A percentile compares a stretch with the other conserved stretches of the same genome.
phyloP scores from a whole-genome alignment of 2,113 vertebrate genomes.

The Neotragus moschatus region DNA sequence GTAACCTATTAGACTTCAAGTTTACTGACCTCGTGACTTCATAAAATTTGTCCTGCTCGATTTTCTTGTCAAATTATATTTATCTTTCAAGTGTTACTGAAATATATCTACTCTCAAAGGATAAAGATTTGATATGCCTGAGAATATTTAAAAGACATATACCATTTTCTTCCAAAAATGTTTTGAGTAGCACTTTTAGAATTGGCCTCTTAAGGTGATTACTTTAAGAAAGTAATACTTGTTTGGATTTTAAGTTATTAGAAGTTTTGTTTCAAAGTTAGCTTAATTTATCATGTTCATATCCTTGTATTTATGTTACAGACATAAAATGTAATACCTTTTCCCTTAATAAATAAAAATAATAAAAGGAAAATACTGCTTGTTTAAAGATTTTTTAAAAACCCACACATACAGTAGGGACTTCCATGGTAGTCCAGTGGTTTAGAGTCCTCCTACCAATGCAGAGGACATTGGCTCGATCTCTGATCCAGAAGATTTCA shows the following conservation, averaged over 20 bases:
- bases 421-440: not conserved
- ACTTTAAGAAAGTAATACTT: not conserved
- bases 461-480: not conserved
- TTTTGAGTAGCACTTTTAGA: not conserved
- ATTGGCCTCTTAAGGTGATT: not conserved
- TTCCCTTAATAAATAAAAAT: not conserved
- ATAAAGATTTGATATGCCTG: not conserved
- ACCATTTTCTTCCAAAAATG: not conserved
- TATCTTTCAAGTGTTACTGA: not conserved
- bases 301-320: not conserved
- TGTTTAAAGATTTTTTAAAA: not conserved
- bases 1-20: not conserved
- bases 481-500: not conserved
- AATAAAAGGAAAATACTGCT: not conserved
- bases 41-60: not conserved
- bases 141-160: not conserved
- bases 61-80: constrained; percentile 5
- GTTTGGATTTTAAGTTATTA: not conserved
- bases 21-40: not conserved
- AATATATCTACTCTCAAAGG: not conserved
- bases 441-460: not conserved
- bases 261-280: not conserved
- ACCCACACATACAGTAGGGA: not conserved
- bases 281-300: not conserved
- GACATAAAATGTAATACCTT: not conserved